Percentiles rank a stretch among this genome's conserved stretches.
Evolutionary conservation across 2,888 invertebrate species (phyloP).

Genomic region (Metellina segmentata): DNA sequence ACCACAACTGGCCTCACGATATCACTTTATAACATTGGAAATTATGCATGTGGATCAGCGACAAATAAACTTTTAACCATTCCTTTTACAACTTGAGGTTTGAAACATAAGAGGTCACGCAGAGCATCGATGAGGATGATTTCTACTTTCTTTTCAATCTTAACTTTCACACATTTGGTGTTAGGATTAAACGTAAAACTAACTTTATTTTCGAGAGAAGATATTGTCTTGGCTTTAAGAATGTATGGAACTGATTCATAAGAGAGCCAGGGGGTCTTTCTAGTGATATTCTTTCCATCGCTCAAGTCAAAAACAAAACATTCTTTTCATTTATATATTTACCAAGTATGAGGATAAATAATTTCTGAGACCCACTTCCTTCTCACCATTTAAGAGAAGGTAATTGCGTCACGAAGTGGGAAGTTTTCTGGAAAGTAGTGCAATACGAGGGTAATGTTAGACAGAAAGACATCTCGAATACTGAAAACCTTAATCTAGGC

Average conservation of each 20-base stretch:
- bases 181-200: background rate
- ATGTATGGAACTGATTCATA: no score
- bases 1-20: conserved; percentile 77
- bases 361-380: conserved; percentile 78
- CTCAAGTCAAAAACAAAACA: background rate
- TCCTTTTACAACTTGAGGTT: background rate
- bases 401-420: conserved; percentile 78
- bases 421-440: conserved; percentile 78
- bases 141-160: background rate
- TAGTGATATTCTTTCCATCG: background rate
- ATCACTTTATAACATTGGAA: conserved; percentile 77
- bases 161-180: conserved; percentile 25
- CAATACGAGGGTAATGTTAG: conserved; percentile 78
- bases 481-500: background rate
- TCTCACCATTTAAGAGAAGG: conserved; percentile 78
- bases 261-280: no score
- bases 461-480: conserved; percentile 68
- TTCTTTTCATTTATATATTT: conserved; percentile 48
- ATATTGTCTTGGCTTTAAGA: background rate
- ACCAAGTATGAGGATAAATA: conserved; percentile 77
- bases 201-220: background rate
- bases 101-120: conserved; percentile 1
- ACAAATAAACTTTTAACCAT: conserved; percentile 12
- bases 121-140: background rate
- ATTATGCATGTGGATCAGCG: background rate